Conservation (phyloP, 2,888 invertebrate genomes). For the Helleia helle region DNA sequence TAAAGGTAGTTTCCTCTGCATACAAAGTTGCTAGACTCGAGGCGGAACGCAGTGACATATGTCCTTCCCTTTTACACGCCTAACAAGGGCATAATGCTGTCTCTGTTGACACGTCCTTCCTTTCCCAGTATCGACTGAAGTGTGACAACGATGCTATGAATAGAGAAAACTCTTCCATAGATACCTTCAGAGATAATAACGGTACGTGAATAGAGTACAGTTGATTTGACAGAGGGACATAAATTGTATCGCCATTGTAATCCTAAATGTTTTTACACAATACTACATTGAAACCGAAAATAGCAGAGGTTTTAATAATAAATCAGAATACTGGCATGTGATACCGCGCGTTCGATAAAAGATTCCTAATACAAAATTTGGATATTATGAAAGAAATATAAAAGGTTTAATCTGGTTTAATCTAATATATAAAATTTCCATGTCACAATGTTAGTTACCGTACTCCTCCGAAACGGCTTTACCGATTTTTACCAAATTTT, state of each 20-base stretch:
- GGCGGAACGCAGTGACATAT: constrained; percentile 51
- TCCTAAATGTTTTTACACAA: neutral
- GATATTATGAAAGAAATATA: too few relatives aligned
- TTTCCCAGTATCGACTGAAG: constrained; percentile 44
- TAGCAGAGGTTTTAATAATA: neutral
- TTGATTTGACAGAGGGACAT: neutral
- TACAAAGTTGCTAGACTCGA: constrained; percentile 61
- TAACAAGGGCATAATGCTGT: constrained; percentile 52
- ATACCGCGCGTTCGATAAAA: too few relatives aligned
- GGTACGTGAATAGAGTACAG: constrained; percentile 7
- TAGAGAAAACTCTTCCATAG: constrained; percentile 14
- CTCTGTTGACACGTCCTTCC: constrained; percentile 65
- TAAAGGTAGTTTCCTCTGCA: constrained; percentile 26
- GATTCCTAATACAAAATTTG: neutral
- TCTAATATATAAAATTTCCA: too few relatives aligned
- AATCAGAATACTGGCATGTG: too few relatives aligned
- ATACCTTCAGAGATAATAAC: constrained; percentile 14
- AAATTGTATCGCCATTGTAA: neutral
- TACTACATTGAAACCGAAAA: neutral
- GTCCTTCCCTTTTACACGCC: constrained; percentile 51
- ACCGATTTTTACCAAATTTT: too few relatives aligned
- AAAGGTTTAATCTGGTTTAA: too few relatives aligned
- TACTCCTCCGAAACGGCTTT: too few relatives aligned
- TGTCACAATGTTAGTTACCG: too few relatives aligned
- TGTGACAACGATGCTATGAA: constrained; percentile 20